phyloP scores from a whole-genome alignment of 2,797 vertebrate genomes.

The Leptodactylus fallax region DNA sequence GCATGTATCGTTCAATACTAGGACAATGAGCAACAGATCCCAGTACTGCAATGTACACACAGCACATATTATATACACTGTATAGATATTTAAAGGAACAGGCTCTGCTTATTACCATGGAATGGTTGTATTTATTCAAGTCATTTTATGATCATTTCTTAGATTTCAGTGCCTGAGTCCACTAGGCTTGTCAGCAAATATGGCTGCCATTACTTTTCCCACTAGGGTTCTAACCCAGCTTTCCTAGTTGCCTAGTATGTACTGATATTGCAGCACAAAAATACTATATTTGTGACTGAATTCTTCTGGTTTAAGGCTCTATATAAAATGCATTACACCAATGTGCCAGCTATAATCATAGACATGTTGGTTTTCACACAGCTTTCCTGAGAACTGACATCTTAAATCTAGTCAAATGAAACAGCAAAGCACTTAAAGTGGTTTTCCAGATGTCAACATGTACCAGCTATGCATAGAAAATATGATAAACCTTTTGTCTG shows the following conservation, averaged over 20 bases:
- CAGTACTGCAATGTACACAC: neutral
- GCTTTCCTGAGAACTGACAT: neutral
- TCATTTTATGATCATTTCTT: neutral
- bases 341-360: neutral
- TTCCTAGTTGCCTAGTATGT: neutral
- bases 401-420: neutral
- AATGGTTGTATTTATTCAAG: neutral
- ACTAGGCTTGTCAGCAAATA: neutral
- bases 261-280: too few species aligned
- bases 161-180: neutral
- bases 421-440: neutral
- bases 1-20: neutral
- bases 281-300: neutral
- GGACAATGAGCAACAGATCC: neutral
- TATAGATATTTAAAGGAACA: neutral
- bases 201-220: neutral
- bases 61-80: neutral
- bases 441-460: neutral
- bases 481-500: neutral
- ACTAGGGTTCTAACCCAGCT: neutral
- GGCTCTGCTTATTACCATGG: neutral
- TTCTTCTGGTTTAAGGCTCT: neutral
- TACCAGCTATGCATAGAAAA: neutral
- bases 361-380: neutral
- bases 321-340: neutral